Base-by-base conservation (phyloP, 2,888 invertebrate species). In the Drosophila paramelanica region DNA sequence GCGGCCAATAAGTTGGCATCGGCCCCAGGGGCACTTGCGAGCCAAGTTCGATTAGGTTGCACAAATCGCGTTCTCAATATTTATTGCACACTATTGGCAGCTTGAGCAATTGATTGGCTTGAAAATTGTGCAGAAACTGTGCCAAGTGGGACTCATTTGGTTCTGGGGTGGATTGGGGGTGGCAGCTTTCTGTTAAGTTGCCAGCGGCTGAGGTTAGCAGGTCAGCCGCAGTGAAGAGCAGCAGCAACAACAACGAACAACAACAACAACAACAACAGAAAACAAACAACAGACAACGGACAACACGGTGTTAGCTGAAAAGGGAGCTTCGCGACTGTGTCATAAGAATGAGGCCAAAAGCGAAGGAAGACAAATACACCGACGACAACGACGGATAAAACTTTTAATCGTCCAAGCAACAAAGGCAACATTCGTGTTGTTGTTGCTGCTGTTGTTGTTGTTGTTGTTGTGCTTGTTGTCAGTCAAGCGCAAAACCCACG, bases 371-470 rank as follows among this genome's bases (percentile, higher is more conserved):
- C 75, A 71, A 56, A 62, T 43, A 59, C 33, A 65, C 46, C 64
- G 53, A 67, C 69, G 41, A 56, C 53, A 46, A 65, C 60, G 52
- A 20, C 41, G 78, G 66, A 60, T 77, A 74, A 79, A 90, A 89
- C 75, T 85, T 89, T 90, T 89, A 90, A 90, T 88, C 88, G 89
- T 59, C 77, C 67, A 74, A 80, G 73, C 85, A 83, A 88, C 89
- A 74, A 82, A 84, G 72, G 73, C 76, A 64, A 66, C 64, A 45
- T 41, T 62, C 17, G 25, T 41, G 59, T 46, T 62, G 27, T 38
- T 45, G 17, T 36, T 42, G 46, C 50, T 59, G 46, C 43, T 49
- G 47, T 62, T 43, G 41, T 42, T 64, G 66, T 55, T 61, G 58
- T 51, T 38, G 27, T 47, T 61, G 57, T n/a, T 49, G 43, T 41